A percentile compares a stretch with the other conserved stretches of the same genome.
phyloP scores from a whole-genome alignment of 2,113 vertebrate species.

The Melanotaenia duboulayi region DNA sequence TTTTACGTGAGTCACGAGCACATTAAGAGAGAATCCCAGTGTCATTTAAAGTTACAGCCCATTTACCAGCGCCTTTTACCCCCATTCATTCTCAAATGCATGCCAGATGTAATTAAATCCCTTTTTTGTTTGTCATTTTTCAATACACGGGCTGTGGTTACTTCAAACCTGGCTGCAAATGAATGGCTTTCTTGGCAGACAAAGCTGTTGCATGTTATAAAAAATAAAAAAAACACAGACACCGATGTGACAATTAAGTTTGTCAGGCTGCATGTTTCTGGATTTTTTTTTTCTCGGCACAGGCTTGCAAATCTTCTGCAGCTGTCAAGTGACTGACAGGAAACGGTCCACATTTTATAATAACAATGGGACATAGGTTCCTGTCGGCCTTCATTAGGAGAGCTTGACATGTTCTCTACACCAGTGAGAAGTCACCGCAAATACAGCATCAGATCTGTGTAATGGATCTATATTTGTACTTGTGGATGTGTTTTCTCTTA shows the following conservation, averaged over 20 bases:
- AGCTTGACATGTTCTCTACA: not conserved
- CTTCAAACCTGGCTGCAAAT: conserved; percentile 41
- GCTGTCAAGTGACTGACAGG: conserved; percentile 52
- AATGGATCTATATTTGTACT: not conserved
- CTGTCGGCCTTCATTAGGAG: conserved; percentile 26
- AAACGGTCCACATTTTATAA: conserved; percentile 32
- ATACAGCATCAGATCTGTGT: not conserved
- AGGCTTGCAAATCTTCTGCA: conserved; percentile 16
- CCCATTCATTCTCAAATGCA: conserved; percentile 11
- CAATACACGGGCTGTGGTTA: conserved; percentile 18
- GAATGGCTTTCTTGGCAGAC: conserved; percentile 37
- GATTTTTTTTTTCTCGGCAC: conserved; percentile 48
- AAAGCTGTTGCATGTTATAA: conserved; percentile 12
- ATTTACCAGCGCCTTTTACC: conserved; percentile 29
- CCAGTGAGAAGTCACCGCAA: not conserved
- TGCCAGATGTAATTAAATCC: conserved; percentile 50
- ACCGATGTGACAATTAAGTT: conserved; percentile 41
- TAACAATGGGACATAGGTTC: conserved; percentile 35
- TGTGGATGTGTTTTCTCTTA: not conserved
- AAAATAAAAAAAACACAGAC: conserved; percentile 7
- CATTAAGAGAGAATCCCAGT: conserved; percentile 44
- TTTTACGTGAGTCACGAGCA: conserved; percentile 47
- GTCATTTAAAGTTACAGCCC: conserved; percentile 58
- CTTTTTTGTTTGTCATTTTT: conserved; percentile 31
- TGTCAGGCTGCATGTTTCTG: conserved; percentile 37